Evolutionary conservation across 23 tunicate species (phyloP), one percentile per base, ranked within the genome.

Genomic region (Clavelina lepadiformis): DNA sequence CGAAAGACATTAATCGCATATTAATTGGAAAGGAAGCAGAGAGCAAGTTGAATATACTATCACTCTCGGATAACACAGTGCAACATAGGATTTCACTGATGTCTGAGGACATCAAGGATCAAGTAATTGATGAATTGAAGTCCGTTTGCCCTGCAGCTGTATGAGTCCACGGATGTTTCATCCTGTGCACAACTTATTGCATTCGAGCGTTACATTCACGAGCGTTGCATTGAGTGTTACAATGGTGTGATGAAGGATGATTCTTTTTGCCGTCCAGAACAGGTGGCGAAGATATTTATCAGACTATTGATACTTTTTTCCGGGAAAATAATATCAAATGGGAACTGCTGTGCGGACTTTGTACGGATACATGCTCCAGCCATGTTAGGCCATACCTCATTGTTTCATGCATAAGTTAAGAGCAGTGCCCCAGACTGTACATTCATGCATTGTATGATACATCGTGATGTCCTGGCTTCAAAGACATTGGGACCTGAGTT

Each of bases 401-500:
- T 36, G 57, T 46, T 66, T 66, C 57, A 66, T 66, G 72, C 72
- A 45, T 18, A 66, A 18, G 56, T 45, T 66, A 22, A 45, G 57
- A 46, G 47, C 32, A 57, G 46, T 30, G 21, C 57, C 57, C 35
- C 57, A 66, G 72, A 46, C 57, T 66, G 72, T 66, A 66, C 72
- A 5, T 66, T 66, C 33, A 66, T 66, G 57, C 72, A 66, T 66
- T 66, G 56, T 66, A 66, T 66, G 56, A 66, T 66, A 66, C 72
- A 46, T 26, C 57, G 31, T 66, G 57, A 66, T 56, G 57, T 57
- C 33, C 57, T 66, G 72, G 72, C 56, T 45, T 66, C 72, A 46
- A 66, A 66, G 57, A 28, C 72, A 24, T 66, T 66, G 57, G 57
- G 57, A 66, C 36, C 72, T 15, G 72, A 66, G 41, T 66, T 23